Percentiles rank a stretch among this genome's conserved stretches.
Evolutionary conservation across 1,140 invertebrate species (phyloP).

Genomic region (Physella acuta): DNA sequence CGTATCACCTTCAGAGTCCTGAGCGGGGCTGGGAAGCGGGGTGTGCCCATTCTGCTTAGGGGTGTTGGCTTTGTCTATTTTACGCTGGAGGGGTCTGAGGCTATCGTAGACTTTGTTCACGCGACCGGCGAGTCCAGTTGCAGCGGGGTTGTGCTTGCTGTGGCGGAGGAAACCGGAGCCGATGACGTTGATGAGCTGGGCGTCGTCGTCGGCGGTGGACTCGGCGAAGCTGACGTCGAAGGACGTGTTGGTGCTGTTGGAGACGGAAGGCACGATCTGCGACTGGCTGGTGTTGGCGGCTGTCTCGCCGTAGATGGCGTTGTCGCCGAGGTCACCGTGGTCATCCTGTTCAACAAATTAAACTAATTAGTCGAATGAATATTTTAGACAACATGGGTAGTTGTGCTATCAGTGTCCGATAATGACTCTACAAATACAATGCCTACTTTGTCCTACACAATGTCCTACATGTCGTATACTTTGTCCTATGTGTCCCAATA

Average conservation of each 20-base stretch:
- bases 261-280: neutral
- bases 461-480: too few relatives aligned
- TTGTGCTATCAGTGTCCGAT: too few relatives aligned
- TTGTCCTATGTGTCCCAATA: too few relatives aligned
- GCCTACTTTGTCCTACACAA: too few relatives aligned
- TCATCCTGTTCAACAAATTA: neutral
- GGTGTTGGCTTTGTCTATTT: too few relatives aligned
- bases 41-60: neutral
- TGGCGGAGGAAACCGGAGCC: neutral
- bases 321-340: neutral
- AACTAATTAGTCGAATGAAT: too few relatives aligned
- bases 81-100: neutral
- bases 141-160: neutral
- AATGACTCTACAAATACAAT: too few relatives aligned
- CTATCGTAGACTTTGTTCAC: slow-evolving; percentile 10
- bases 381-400: too few relatives aligned
- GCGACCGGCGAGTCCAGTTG: neutral
- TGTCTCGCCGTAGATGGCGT: slow-evolving; percentile 9
- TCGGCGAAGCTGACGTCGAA: slow-evolving; percentile 30
- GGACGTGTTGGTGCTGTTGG: slow-evolving; percentile 16
- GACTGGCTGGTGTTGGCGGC: neutral
- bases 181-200: neutral
- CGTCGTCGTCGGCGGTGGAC: slow-evolving; percentile 20
- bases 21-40: neutral
- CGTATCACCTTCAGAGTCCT: slow-evolving; percentile 9